phyloP scores from a whole-genome alignment of 2,888 invertebrate species.

The Aelia acuminata region DNA sequence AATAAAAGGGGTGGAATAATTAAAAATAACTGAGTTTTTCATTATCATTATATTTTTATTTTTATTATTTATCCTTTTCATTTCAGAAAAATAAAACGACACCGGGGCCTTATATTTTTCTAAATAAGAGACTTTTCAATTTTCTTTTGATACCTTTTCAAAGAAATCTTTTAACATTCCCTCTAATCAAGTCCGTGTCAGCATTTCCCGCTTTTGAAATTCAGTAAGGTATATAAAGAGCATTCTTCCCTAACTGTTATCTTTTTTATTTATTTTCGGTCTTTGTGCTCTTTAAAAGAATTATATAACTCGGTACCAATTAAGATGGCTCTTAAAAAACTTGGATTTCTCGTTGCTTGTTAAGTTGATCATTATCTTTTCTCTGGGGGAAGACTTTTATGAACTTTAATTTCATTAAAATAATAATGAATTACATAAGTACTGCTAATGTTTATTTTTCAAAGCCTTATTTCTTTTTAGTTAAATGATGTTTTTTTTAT shows the following conservation, averaged over 20 bases:
- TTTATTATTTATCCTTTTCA: background rate
- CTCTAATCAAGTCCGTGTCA: background rate
- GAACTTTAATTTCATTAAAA: no score
- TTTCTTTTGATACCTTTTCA: background rate
- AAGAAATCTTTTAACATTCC: conserved; percentile 1
- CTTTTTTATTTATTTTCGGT: background rate
- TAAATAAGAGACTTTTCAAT: background rate
- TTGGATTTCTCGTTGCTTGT: background rate
- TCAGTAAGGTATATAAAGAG: background rate
- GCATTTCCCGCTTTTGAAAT: background rate
- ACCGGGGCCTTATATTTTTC: background rate
- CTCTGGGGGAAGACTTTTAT: no score
- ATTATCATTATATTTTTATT: background rate
- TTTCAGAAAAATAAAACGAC: background rate
- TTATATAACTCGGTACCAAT: background rate
- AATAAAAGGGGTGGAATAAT: background rate
- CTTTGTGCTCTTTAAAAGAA: background rate
- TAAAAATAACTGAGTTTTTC: background rate
- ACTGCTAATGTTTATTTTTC: no score
- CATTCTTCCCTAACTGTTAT: background rate
- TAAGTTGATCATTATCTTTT: background rate
- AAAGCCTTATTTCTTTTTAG: no score
- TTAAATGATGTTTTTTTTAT: no score
- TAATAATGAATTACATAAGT: no score
- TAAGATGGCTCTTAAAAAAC: background rate